Evolutionary conservation across 2,797 vertebrate genomes (phyloP).

Genomic region (Astyanax mexicanus): DNA sequence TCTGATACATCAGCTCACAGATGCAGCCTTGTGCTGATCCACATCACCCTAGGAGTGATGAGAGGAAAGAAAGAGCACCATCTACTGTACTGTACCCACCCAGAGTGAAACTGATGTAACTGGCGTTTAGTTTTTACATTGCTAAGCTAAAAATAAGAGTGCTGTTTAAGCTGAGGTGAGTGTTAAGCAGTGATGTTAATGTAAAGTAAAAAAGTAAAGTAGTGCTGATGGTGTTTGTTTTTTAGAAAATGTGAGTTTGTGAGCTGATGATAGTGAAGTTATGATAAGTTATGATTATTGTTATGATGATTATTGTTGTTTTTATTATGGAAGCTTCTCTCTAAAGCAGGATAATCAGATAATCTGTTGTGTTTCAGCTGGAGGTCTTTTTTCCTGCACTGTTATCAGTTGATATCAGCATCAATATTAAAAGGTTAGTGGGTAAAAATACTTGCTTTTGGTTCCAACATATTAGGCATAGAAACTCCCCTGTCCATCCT

Average conservation of each 20-base stretch:
- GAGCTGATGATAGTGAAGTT: slow-evolving; percentile 2
- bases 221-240: not conserved
- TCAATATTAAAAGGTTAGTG: not conserved
- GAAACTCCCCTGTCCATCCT: slow-evolving; percentile 94
- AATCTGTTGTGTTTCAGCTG: not conserved
- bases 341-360: not conserved
- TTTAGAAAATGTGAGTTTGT: not conserved
- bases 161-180: not conserved
- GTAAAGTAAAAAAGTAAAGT: too few relatives aligned
- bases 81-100: too few relatives aligned
- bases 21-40: too few relatives aligned
- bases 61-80: too few relatives aligned
- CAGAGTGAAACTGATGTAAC: too few relatives aligned
- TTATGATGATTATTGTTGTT: too few relatives aligned
- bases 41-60: too few relatives aligned
- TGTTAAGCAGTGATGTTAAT: not conserved
- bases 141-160: not conserved
- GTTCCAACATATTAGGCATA: slow-evolving; percentile 98
- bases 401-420: not conserved
- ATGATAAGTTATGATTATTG: not conserved
- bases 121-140: not conserved
- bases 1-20: too few relatives aligned
- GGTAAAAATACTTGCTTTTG: slow-evolving; percentile 90
- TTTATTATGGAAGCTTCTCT: not conserved
- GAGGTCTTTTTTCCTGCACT: not conserved